These are phyloP conservation scores for Gopherus evgoodei DNA, from an alignment of 2,113 vertebrate genomes.

Conservation along the genomic window DNA sequence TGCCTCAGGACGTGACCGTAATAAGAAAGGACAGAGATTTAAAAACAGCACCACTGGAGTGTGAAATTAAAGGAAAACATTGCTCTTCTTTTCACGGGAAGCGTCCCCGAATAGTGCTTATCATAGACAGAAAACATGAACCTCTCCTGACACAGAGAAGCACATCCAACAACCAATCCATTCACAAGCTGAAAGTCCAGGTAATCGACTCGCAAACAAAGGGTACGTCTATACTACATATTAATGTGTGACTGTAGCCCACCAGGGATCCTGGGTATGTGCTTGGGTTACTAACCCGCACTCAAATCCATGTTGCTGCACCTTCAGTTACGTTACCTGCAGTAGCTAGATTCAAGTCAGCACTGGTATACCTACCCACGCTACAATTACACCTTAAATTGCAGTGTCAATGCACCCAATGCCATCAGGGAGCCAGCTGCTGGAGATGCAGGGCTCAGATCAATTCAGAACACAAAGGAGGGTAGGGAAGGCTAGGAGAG, in stretches of 20 bases:
- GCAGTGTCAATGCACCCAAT: not conserved
- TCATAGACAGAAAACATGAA: not conserved
- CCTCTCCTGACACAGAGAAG: not conserved
- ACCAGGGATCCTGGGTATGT: not conserved
- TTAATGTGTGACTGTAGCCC: not conserved
- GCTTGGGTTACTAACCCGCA: not conserved
- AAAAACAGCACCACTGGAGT: not conserved
- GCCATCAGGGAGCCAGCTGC: not conserved
- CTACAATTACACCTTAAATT: not conserved
- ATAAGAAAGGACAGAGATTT: not conserved
- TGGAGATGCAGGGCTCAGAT: not conserved
- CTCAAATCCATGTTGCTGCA: not conserved
- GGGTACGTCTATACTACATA: not conserved
- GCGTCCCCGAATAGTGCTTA: not conserved
- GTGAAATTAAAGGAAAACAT: fast-evolving
- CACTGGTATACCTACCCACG: not conserved
- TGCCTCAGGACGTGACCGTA: not conserved
- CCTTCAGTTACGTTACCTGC: not conserved
- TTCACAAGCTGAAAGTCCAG: not conserved
- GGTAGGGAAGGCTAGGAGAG: too few relatives aligned
- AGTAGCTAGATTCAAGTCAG: not conserved
- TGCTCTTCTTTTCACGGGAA: not conserved
- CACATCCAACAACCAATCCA: not conserved
- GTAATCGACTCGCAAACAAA: not conserved
- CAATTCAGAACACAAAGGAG: not conserved